These are phyloP conservation scores for Nasonia giraulti DNA, from an alignment of 1,140 invertebrate species.

Conservation along the genomic window DNA sequence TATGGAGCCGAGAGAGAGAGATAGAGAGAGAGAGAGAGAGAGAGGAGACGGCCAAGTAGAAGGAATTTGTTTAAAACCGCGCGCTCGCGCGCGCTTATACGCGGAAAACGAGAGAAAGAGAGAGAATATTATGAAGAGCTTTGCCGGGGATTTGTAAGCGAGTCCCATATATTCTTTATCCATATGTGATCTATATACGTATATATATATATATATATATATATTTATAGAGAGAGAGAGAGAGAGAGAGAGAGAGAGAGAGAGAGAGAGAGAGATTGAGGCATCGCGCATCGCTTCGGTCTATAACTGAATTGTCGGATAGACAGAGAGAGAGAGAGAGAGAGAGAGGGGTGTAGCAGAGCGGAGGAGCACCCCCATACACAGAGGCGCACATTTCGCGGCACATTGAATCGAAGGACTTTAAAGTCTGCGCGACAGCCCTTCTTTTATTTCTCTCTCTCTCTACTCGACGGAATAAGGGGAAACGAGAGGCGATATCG, in stretches of 20 bases:
- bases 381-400: constrained; percentile 62
- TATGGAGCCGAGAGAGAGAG: no score
- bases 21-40: no score
- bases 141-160: constrained; percentile 39
- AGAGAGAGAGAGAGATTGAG: background rate
- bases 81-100: constrained; percentile 28
- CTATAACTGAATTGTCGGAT: constrained; percentile 44
- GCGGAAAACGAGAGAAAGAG: no score
- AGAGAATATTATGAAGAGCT: constrained; percentile 15
- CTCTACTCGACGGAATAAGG: background rate
- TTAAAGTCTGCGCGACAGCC: constrained; percentile 57
- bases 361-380: constrained; percentile 22
- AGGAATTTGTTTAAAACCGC: constrained; percentile 66
- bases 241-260: no score
- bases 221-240: no score
- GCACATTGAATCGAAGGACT: constrained; percentile 67
- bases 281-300: background rate
- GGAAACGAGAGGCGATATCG: constrained; percentile 34
- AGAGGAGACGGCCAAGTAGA: background rate
- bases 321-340: background rate
- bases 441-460: background rate
- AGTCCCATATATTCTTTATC: constrained; percentile 48
- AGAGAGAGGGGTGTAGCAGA: constrained; percentile 16
- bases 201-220: constrained; percentile 38
- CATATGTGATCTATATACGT: constrained; percentile 55